A percentile compares a stretch with the other conserved stretches of the same genome.
Conservation (phyloP, 2,797 vertebrate species). For the Myotis pilosus region DNA sequence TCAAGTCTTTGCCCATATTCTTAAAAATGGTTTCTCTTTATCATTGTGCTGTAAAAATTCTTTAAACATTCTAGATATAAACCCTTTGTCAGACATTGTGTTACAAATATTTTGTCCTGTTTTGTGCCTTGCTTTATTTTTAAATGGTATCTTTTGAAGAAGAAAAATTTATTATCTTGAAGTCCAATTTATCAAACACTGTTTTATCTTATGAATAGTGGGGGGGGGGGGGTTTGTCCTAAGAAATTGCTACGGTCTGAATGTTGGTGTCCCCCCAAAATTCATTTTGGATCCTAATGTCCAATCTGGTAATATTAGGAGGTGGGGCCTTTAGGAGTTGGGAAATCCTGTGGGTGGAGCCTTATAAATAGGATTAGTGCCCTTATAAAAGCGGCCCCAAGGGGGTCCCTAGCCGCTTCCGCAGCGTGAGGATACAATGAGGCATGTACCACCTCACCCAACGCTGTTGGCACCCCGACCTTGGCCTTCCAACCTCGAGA, state of each 20-base stretch:
- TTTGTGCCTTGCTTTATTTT: neutral
- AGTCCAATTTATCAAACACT: neutral
- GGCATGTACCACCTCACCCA: too few species aligned
- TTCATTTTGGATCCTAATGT: neutral
- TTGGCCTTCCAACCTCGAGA: too few species aligned
- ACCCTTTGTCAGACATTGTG: neutral
- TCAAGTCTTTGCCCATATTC: neutral
- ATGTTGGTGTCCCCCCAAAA: neutral
- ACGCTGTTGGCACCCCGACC: too few species aligned
- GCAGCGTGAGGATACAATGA: too few species aligned
- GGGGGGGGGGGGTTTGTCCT: neutral
- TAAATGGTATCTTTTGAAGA: neutral
- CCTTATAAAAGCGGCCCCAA: neutral
- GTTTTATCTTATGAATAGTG: neutral
- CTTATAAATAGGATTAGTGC: neutral
- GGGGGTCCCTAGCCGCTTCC: too few species aligned
- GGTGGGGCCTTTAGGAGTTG: neutral
- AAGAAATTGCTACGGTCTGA: neutral
- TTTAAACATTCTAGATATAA: neutral
- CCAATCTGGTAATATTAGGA: neutral
- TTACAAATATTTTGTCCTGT: neutral
- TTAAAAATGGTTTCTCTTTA: neutral
- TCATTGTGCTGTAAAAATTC: neutral
- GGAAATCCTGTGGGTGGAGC: neutral
- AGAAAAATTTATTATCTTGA: neutral